These are phyloP conservation scores for Apamea crenata DNA, from an alignment of 2,888 invertebrate species.

Conservation along the genomic window DNA sequence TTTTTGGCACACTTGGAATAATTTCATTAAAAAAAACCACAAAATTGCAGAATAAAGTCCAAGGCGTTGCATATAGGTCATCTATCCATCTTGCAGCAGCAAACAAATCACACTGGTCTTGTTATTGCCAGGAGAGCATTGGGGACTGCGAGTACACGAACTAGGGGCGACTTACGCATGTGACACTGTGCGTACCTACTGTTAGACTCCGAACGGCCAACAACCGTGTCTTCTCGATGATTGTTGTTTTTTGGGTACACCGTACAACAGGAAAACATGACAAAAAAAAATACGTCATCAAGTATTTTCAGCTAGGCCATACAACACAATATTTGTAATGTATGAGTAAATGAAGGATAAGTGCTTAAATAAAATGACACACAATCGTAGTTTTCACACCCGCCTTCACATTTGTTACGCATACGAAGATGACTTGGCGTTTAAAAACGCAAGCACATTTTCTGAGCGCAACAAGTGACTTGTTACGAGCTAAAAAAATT, in stretches of 20 bases:
- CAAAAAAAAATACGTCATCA: not conserved
- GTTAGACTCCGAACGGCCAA: not conserved
- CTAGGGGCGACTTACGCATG: not conserved
- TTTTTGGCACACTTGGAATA: not conserved
- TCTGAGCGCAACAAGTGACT: slow-evolving; percentile 70
- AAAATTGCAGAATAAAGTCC: not conserved
- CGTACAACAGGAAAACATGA: not conserved
- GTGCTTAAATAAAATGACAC: slow-evolving; percentile 33
- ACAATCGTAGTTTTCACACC: slow-evolving; percentile 22
- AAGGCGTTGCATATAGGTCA: not conserved
- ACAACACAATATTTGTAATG: slow-evolving; percentile 9
- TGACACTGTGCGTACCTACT: not conserved
- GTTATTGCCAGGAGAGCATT: not conserved
- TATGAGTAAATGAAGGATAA: slow-evolving; percentile 24
- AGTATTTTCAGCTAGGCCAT: not conserved
- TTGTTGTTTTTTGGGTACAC: not conserved
- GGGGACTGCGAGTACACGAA: not conserved
- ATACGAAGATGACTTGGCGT: slow-evolving; percentile 30
- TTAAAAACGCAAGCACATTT: slow-evolving; percentile 26
- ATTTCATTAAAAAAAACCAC: not conserved
- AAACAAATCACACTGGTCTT: slow-evolving; percentile 5
- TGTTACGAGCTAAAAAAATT: slow-evolving; percentile 44
- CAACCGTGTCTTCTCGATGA: not conserved
- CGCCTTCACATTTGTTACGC: slow-evolving; percentile 17
- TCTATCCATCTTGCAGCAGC: not conserved